A percentile compares a stretch with the other conserved stretches of the same genome.
Conservation (phyloP, 2,888 invertebrate species). For the Lithodes maja region DNA sequence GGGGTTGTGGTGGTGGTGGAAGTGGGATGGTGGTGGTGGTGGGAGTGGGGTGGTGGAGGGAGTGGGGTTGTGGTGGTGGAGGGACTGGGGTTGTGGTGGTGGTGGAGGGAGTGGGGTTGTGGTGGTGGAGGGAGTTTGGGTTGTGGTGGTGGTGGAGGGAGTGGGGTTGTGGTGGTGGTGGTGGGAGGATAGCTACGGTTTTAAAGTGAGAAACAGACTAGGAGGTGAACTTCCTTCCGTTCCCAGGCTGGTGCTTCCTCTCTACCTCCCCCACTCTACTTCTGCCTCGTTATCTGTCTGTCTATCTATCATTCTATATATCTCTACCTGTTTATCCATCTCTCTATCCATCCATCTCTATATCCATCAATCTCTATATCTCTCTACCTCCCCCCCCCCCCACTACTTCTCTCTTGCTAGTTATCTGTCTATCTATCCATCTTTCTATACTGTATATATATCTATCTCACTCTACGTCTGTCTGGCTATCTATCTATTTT, state of each 20-base stretch:
- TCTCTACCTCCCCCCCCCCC: neutral
- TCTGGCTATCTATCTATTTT: no score
- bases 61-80: no score
- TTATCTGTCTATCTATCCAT: no score
- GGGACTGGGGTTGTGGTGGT: neutral
- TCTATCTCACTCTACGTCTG: no score
- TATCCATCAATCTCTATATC: no score
- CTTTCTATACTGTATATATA: no score
- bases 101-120: constrained; percentile 15
- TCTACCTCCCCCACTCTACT: no score
- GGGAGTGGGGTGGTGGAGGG: neutral
- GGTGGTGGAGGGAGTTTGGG: neutral
- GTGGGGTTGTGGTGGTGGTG: neutral
- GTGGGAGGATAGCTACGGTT: neutral
- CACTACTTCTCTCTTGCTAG: neutral
- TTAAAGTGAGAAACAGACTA: constrained; percentile 10
- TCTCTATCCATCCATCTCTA: no score
- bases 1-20: neutral
- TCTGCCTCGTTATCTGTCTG: no score
- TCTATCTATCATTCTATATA: no score
- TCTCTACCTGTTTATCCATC: no score
- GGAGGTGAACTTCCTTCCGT: neutral
- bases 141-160: neutral
- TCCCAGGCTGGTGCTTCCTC: neutral
- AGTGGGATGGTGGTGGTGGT: neutral